These are phyloP conservation scores for Sthenelais limicola DNA, from an alignment of 2,888 invertebrate genomes.

Conservation along the genomic window DNA sequence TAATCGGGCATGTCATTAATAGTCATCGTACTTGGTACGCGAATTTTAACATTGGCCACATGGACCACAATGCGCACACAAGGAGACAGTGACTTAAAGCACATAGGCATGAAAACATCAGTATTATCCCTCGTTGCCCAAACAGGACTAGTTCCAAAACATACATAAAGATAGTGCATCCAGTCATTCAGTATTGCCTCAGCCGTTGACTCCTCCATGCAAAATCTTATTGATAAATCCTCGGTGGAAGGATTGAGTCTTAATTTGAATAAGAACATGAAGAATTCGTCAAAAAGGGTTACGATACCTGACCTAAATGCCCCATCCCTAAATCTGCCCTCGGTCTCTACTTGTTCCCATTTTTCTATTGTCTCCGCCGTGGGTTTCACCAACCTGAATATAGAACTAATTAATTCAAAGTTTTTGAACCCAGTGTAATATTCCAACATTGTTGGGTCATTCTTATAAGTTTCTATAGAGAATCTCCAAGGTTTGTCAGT, in stretches of 20 bases:
- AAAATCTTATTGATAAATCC: conserved; percentile 9
- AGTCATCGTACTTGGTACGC: not conserved
- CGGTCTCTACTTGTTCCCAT: not conserved
- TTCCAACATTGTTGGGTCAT: conserved; percentile 4
- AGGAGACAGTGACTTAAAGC: conserved; percentile 18
- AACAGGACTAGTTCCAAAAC: not conserved
- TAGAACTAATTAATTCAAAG: conserved; percentile 6
- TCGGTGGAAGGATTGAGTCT: conserved; percentile 14
- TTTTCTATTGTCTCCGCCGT: not conserved
- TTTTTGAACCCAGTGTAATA: conserved; percentile 14
- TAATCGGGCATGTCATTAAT: too few species aligned
- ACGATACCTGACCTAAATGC: conserved; percentile 17
- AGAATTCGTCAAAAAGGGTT: conserved; percentile 22
- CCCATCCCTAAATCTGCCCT: not conserved
- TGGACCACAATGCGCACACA: conserved; percentile 10
- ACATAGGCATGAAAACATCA: conserved; percentile 9
- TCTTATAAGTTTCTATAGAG: conserved; percentile 9
- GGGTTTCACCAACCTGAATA: conserved; percentile 3
- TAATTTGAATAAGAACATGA: conserved; percentile 15
- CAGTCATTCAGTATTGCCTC: conserved; percentile 12
- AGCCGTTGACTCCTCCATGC: not conserved
- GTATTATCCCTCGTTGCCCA: conserved; percentile 14
- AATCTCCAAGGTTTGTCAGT: conserved; percentile 24
- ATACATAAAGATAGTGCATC: conserved; percentile 7
- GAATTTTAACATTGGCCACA: conserved; percentile 14